These are phyloP conservation scores for Tinea trinotella DNA, from an alignment of 2,888 invertebrate species.

Conservation along the genomic window DNA sequence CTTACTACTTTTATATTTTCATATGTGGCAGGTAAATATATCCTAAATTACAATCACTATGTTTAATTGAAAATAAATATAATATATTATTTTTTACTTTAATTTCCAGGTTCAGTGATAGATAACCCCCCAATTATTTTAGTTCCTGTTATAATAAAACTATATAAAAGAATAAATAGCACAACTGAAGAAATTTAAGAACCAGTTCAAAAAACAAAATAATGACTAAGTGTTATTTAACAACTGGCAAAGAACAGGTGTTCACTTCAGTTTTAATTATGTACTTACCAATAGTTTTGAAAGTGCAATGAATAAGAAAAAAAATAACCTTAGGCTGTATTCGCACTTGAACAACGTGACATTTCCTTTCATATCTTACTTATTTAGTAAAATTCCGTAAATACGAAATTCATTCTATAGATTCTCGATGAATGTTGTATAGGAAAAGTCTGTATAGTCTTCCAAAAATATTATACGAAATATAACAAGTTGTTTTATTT, in stretches of 20 bases:
- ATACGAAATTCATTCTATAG: too few species aligned
- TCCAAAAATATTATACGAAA: too few species aligned
- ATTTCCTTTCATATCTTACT: too few species aligned
- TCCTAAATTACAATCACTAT: neutral
- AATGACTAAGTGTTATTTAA: slow-evolving; percentile 7
- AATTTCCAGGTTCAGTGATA: slow-evolving; percentile 28
- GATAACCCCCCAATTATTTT: slow-evolving; percentile 40
- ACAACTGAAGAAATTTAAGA: neutral
- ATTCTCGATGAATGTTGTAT: too few species aligned
- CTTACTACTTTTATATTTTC: neutral
- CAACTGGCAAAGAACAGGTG: neutral
- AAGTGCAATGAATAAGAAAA: neutral
- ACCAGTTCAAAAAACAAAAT: slow-evolving; percentile 3
- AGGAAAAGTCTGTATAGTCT: too few species aligned
- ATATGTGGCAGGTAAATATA: neutral
- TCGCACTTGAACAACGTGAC: too few species aligned
- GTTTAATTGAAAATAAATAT: neutral
- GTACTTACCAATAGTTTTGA: slow-evolving; percentile 1
- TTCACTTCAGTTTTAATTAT: slow-evolving; percentile 6
- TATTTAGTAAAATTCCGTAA: too few species aligned
- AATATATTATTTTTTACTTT: neutral
- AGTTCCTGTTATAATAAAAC: slow-evolving; percentile 49
- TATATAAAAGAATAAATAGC: slow-evolving; percentile 26
- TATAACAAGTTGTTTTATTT: too few species aligned
- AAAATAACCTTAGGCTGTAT: too few species aligned